Evolutionary conservation across 64 coral and sea anemone genomes (phyloP), one percentile per base, ranked within the genome.

Genomic region (Pocillopora verrucosa): DNA sequence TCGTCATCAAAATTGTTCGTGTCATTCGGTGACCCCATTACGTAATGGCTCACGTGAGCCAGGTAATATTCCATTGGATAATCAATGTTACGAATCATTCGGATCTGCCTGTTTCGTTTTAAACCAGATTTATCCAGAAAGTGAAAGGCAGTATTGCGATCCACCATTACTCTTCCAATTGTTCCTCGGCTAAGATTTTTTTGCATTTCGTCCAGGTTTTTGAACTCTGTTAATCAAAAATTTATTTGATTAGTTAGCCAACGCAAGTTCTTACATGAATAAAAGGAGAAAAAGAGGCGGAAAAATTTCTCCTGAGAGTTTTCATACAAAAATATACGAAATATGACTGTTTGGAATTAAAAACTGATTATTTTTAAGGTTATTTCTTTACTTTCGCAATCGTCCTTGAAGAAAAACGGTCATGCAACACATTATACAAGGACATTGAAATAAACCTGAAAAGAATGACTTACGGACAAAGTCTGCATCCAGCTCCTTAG

Each of bases 121-220:
- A 85, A 65, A 19, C 64, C 65, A 16, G 82, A 85, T 35, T 72
- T 68, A 85, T 65, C 63, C 9, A 85, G 38, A 38, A 85, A 85
- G 65, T 85, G 36, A 85, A 85, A 85, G 19, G 82, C 82, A 10
- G 82, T 56, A 19, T 85, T 85, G 24, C 65, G 82, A 34, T 85
- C 82, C 82, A 85, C 82, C 11, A 85, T 63, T 22, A 85, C 82
- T 72, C 82, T 25, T 70, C 82, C 82, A 37, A 85, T 72, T 9
- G 16, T 38, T 19, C 82, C 82, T 24, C 9, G 11, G 38, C 82
- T 85, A 26, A 85, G 37, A 45, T 72, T 85, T 65, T 9, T 51
- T 57, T 85, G 82, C 82, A 85, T 85, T 85, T 85, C 64, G 56
- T 68, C 65, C 11, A 85, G 65, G 82, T 65, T 85, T 22, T 85